phyloP scores from a whole-genome alignment of 2,888 invertebrate species.

The Sinodicranocentrus sp. region DNA sequence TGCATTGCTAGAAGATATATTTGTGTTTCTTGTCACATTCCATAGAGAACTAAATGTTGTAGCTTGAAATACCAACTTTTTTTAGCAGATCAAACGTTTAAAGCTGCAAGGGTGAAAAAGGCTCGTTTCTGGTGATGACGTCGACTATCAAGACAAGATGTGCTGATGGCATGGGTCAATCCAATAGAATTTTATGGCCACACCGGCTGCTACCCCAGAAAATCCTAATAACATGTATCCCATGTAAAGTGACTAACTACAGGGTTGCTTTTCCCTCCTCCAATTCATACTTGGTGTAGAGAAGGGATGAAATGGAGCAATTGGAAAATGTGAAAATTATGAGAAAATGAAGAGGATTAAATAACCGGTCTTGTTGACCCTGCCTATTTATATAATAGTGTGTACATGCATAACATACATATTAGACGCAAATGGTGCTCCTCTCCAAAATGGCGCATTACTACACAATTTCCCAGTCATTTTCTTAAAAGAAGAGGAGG shows the following conservation, averaged over 20 bases:
- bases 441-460: background rate
- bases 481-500: background rate
- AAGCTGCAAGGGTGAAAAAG: slow-evolving; percentile 29
- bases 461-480: background rate
- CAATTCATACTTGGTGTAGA: background rate
- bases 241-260: background rate
- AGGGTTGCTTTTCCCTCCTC: background rate
- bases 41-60: background rate
- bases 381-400: no score
- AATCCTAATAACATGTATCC: background rate
- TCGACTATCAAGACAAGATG: slow-evolving; percentile 27
- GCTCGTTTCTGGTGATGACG: slow-evolving; percentile 10
- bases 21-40: background rate
- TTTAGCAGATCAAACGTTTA: no score
- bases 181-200: slow-evolving; percentile 61
- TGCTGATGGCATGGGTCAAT: slow-evolving; percentile 51
- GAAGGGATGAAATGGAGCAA: slow-evolving; percentile 33
- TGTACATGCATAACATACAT: background rate
- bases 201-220: slow-evolving; percentile 49
- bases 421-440: slow-evolving; percentile 2
- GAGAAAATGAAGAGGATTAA: slow-evolving; percentile 63
- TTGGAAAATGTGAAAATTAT: slow-evolving; percentile 64
- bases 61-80: background rate
- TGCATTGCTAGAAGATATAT: slow-evolving; percentile 3
- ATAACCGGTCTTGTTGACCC: slow-evolving; percentile 37